phyloP scores from a whole-genome alignment of 1,140 invertebrate genomes.

The Harpegnathos saltator region DNA sequence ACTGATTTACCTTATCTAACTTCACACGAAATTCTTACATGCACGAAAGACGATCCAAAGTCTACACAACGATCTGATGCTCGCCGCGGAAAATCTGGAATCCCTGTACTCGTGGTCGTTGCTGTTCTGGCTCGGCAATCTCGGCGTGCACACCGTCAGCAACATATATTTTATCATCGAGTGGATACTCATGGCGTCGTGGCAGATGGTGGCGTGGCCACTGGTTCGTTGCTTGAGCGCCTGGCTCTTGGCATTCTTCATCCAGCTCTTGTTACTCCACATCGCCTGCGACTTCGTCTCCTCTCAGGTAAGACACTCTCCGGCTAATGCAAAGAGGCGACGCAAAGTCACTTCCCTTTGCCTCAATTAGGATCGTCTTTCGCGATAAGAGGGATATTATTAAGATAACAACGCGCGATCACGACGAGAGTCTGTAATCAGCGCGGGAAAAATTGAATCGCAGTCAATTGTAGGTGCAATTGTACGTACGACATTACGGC shows the following conservation, averaged over 20 bases:
- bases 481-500: too few relatives aligned
- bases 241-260: constrained; percentile 75
- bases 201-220: constrained; percentile 29
- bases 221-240: constrained; percentile 66
- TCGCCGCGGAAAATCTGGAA: constrained; percentile 72
- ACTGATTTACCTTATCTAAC: too few relatives aligned
- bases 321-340: neutral
- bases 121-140: constrained; percentile 78
- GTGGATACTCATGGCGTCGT: constrained; percentile 14
- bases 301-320: constrained; percentile 71
- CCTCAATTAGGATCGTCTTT: neutral
- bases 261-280: constrained; percentile 76
- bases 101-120: constrained; percentile 76
- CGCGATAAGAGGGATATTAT: neutral
- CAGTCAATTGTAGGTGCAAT: too few relatives aligned
- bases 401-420: constrained; percentile 2
- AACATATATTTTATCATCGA: constrained; percentile 77
- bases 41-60: constrained; percentile 76
- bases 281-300: constrained; percentile 76
- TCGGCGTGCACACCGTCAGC: constrained; percentile 76
- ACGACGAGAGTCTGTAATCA: neutral
- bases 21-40: too few relatives aligned
- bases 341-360: neutral
- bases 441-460: neutral
- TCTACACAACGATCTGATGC: constrained; percentile 78